Base-by-base conservation (phyloP, 2,797 vertebrate genomes). In the Cheirogaleus major region DNA sequence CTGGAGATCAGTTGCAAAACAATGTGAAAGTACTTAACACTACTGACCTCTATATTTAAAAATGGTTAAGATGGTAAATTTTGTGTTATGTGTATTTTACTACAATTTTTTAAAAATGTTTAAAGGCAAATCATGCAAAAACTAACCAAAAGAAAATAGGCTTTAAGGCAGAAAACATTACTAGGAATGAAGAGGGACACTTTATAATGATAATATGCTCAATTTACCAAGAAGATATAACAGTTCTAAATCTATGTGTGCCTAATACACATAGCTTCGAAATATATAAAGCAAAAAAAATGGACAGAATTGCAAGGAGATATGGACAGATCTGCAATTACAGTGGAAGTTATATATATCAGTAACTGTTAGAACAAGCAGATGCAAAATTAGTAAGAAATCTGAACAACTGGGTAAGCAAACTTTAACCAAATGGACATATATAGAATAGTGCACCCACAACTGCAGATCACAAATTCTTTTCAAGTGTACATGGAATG, bases 401-500 rank as follows among this genome's bases (percentile, higher is more conserved):
- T 83, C 14, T 91, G 79, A 89, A 80, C 78, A 70, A 93, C 48
- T 65, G 35, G 48, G 70, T 70, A 80, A 67, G 41, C 72, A 86
- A 52, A 67, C 61, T 75, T 91, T 27, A 89, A 83, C 57, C 95
- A 76, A 95, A 76, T 43, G 70, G 59, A 70, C 48, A 79, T 8
- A 43, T 9, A 41, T 9, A 82, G 43, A 69, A 45, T 13, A 50
- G 45, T 35, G 35, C 23, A 57, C 50, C 35, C 84, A 7, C 61
- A 82, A 61, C 45, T 52, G 45, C 81, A 55, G 41, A 43, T 93
- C 89, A 61, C 61, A 65, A 18, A 82, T 89, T 81, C 81, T 94
- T 95, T 93, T 82, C 48, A 61, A 65, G 35, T 83, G 25, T 52
- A 43, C 50, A 32, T 23, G 82, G 88, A 91, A 95, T 95, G 96